Conservation (phyloP, 2,113 vertebrate genomes). For the Brachypodius melanocephalos region DNA sequence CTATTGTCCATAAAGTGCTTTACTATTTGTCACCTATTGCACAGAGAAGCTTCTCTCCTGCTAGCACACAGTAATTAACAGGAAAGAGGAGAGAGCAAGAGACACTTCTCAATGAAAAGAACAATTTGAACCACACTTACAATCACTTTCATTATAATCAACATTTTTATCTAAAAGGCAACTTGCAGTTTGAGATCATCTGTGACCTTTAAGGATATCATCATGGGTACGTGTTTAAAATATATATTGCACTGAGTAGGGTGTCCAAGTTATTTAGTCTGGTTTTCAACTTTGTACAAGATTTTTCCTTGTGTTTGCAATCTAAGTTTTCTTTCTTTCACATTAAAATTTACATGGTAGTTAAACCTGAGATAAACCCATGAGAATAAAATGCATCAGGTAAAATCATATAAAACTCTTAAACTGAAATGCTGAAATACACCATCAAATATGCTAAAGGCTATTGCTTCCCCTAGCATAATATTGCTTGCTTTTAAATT, state of each 20-base stretch:
- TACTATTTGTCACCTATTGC: neutral
- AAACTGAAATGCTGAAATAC: neutral
- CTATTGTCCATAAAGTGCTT: neutral
- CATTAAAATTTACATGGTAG: neutral
- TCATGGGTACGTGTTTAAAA: neutral
- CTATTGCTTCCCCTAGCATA: neutral
- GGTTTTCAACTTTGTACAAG: neutral
- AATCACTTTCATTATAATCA: neutral
- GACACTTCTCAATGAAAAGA: neutral
- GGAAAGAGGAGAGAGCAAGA: neutral
- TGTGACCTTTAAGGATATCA: constrained; percentile 5
- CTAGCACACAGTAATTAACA: neutral
- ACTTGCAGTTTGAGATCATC: neutral
- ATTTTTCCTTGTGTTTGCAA: neutral
- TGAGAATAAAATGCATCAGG: neutral
- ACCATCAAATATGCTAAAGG: neutral
- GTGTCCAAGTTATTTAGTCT: neutral
- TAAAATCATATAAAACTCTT: neutral
- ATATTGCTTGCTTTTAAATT: constrained; percentile 10
- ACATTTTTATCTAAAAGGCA: neutral
- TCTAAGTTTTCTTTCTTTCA: neutral
- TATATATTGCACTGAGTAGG: neutral
- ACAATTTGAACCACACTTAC: neutral
- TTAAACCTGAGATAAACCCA: neutral
- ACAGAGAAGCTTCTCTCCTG: neutral